Evolutionary conservation across 2,888 invertebrate genomes (phyloP), one percentile per base, ranked within the genome.

Genomic region (Suillia variegata): DNA sequence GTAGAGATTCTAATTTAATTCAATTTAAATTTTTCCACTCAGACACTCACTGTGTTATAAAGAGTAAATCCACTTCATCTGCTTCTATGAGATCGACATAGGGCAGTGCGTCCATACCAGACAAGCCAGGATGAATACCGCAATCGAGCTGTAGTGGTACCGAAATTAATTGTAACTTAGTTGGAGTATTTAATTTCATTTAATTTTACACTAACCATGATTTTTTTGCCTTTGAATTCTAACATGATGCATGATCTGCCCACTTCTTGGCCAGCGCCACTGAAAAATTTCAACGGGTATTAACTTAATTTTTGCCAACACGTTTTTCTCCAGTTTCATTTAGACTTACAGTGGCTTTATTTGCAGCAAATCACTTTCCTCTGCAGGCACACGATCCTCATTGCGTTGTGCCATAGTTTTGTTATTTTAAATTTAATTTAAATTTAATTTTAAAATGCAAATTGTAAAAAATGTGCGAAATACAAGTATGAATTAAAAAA

Each of bases 181-280:
- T n/a, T n/a, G n/a, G n/a, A n/a, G n/a, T n/a, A n/a, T n/a, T n/a
- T n/a, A n/a, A n/a, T n/a, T n/a, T n/a, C n/a, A n/a, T n/a, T n/a
- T n/a, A n/a, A 10, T 1, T 22, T 15, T 24, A 75, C 72, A 79
- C 55, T 49, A 63, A 89, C 93, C 96, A 99, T 94, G 45, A 99
- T 98, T 82, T 93, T 96, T 82, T 99, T 99, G 22, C 98, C 98
- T 84, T 99, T 99, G 82, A 98, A 99, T 82, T 98, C 96, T 61
- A 99, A 81, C 89, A 98, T 94, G 62, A 98, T 97, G 81, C 99
- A 99, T 70, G 98, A 98, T 82, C 99, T 85, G 56, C 99, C 99
- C 2, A 99, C 99, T 87, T 99, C 80, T 84, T 99, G 99, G 1
- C 99, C 99, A 61, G 99, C 97, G 20, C 99, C 99, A 72, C 80